phyloP scores from a whole-genome alignment of 2,888 invertebrate species.

The Petrophora chlorosata region DNA sequence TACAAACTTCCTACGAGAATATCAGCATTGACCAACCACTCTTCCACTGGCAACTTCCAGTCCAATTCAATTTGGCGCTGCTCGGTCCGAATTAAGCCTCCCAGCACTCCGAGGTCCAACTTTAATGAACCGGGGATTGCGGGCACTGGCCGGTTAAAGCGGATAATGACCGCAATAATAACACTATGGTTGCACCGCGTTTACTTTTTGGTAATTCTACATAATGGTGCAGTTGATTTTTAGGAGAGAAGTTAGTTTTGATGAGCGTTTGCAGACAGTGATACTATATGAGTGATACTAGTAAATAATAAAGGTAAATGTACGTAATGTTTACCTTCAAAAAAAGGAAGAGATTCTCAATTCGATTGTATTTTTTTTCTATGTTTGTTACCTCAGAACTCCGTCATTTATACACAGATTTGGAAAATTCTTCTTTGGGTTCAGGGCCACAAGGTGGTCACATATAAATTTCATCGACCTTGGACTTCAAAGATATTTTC shows the following conservation, averaged over 20 bases:
- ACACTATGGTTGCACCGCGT: background rate
- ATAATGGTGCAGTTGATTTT: background rate
- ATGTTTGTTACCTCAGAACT: too few species aligned
- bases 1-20: too few species aligned
- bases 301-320: too few species aligned
- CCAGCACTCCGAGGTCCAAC: slow-evolving; percentile 9
- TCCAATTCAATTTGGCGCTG: slow-evolving; percentile 25
- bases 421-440: too few species aligned
- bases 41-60: slow-evolving; percentile 21
- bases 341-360: too few species aligned
- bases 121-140: slow-evolving; percentile 24
- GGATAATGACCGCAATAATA: slow-evolving; percentile 22
- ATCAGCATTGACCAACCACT: background rate
- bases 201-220: background rate
- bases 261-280: background rate
- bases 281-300: too few species aligned
- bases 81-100: slow-evolving; percentile 24
- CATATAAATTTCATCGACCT: too few species aligned
- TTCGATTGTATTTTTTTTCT: too few species aligned
- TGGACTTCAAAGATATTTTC: too few species aligned
- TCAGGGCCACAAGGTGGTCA: too few species aligned
- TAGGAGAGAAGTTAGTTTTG: background rate
- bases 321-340: too few species aligned
- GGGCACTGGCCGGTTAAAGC: slow-evolving; percentile 10
- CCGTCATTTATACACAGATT: too few species aligned